Conservation (phyloP, 2,797 vertebrate genomes). For the Megaceryle alcyon region DNA sequence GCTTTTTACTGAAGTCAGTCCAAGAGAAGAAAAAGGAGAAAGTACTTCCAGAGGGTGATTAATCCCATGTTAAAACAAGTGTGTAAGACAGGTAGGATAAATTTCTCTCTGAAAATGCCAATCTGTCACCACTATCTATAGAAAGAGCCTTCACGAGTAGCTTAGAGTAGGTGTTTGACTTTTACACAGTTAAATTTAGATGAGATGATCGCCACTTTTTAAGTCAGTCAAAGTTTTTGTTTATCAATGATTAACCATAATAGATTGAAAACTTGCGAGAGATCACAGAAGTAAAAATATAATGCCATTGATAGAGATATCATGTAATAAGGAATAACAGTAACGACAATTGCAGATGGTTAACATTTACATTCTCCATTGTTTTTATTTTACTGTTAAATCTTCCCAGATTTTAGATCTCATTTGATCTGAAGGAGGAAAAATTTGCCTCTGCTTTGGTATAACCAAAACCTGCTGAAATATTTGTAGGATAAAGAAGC, state of each 20-base stretch:
- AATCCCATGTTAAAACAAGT: conserved; percentile 58
- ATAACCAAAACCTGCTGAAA: conserved; percentile 66
- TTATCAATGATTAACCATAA: conserved; percentile 77
- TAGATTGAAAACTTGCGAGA: conserved; percentile 68
- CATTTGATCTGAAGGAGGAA: conserved; percentile 79
- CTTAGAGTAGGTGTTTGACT: conserved; percentile 75
- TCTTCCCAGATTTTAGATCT: conserved; percentile 79
- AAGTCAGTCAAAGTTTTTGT: conserved; percentile 73
- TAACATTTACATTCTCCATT: conserved; percentile 74
- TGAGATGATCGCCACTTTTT: conserved; percentile 69
- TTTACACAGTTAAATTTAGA: conserved; percentile 72
- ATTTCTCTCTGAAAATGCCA: conserved; percentile 62
- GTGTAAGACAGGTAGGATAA: conserved; percentile 74
- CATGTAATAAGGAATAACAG: conserved; percentile 69
- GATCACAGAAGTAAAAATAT: conserved; percentile 61
- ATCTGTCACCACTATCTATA: conserved; percentile 73
- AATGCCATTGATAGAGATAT: conserved; percentile 63
- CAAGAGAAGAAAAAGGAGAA: conserved; percentile 26
- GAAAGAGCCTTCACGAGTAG: conserved; percentile 65
- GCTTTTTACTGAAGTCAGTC: not conserved
- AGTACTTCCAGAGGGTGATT: conserved; percentile 40
- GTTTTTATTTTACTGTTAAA: conserved; percentile 81
- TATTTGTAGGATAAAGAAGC: conserved; percentile 56
- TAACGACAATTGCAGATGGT: conserved; percentile 80
- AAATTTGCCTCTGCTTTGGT: conserved; percentile 66